phyloP scores from a whole-genome alignment of 2,113 vertebrate species.

The Corynorhinus townsendii region DNA sequence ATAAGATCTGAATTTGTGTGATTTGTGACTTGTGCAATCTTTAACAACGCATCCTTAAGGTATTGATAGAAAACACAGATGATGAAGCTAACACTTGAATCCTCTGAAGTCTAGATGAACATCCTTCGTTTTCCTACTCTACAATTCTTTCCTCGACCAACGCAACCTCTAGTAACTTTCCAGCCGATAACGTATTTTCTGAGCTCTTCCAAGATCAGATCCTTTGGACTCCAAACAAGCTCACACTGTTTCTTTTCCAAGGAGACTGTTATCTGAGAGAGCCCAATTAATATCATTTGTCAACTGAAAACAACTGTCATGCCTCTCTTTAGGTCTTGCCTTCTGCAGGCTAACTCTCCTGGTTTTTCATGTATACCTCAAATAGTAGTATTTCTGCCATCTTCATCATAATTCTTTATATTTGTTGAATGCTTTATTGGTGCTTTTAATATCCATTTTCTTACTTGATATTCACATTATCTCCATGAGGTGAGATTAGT shows the following conservation, averaged over 20 bases:
- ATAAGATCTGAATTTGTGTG: not conserved
- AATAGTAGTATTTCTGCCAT: not conserved
- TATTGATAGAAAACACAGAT: conserved; percentile 97
- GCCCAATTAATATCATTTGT: not conserved
- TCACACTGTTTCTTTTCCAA: conserved; percentile 82
- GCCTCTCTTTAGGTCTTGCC: not conserved
- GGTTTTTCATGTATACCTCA: not conserved
- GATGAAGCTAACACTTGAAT: conserved; percentile 96
- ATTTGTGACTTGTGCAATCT: not conserved
- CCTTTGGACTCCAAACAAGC: conserved; percentile 87
- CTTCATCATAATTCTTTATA: not conserved
- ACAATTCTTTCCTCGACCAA: conserved; percentile 78
- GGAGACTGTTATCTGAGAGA: not conserved
- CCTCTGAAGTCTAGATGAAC: conserved; percentile 65
- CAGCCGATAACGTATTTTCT: conserved; percentile 77
- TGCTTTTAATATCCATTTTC: not conserved
- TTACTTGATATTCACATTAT: not conserved
- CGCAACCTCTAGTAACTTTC: conserved; percentile 81
- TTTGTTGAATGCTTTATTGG: conserved; percentile 5
- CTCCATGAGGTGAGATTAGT: not conserved
- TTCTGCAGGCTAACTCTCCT: not conserved
- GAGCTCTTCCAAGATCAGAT: conserved; percentile 85
- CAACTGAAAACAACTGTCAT: not conserved
- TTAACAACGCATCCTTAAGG: conserved; percentile 77
- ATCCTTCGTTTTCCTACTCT: conserved; percentile 78